Base-by-base conservation (phyloP, 1,140 invertebrate species). In the Muscidifurax raptorellus region DNA sequence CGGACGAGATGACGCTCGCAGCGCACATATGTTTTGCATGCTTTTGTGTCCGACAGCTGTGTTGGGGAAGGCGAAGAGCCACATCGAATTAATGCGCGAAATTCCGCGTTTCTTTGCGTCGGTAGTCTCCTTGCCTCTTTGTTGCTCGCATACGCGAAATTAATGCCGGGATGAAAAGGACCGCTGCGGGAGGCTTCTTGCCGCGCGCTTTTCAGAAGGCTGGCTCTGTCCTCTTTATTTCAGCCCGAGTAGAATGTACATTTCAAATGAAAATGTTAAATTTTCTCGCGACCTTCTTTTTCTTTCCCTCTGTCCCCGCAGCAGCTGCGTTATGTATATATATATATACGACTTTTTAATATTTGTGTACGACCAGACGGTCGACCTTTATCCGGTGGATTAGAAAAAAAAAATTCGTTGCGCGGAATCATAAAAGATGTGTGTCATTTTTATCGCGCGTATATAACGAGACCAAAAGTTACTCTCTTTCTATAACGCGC, bases 31-130 rank as follows among this genome's bases (percentile, higher is more conserved):
- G 52, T 76, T 82, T 76, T 76, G 71, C 52, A 66, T 82, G 80
- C 52, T 75, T 66, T 47, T 44, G 30, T 74, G 13, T 59, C 52
- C 52, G 52, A 59, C 44, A 47, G 12, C 44, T 32, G 47, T 28
- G 52, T 74, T 30, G 59, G 47, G 28, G 18, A 27, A 0, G n/a
- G 32, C 28, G 15, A 32, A 32, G n/a, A 88, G 85, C 85, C 88
- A 67, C 71, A 76, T 81, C 67, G 77, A 89, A 89, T 88, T 86
- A 81, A 81, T 52, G 69, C 80, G n/a, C 69, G 22, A 59, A 52
- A 30, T 69, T 69, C 66, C 66, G 66, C 67, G 15, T 25, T 80
- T 69, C 25, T 52, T 71, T 36, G 25, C 52, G 15, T 69, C 27
- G 64, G 64, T 27, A 67, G 64, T n/a, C n/a, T 9, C 10, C 30